Evolutionary conservation across 92 coral and sea anemone genomes (phyloP).

Genomic region (Epizoanthus scotinus): DNA sequence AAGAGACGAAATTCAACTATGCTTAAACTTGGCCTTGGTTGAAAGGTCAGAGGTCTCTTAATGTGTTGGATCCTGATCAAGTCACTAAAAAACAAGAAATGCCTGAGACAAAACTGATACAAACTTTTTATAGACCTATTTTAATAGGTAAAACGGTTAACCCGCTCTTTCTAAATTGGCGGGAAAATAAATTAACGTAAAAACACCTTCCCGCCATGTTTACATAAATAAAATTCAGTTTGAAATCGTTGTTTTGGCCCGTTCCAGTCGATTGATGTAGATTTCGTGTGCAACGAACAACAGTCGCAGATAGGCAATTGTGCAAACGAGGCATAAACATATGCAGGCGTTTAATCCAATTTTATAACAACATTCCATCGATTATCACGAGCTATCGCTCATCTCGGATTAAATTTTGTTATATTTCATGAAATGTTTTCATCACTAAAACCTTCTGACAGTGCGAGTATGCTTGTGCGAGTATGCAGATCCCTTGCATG

Average conservation of each 20-base stretch:
- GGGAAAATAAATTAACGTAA: background rate
- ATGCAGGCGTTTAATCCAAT: conserved; percentile 32
- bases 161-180: background rate
- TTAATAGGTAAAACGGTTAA: background rate
- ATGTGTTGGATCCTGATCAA: background rate
- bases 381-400: conserved; percentile 9
- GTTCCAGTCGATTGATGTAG: conserved; percentile 14
- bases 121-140: no score
- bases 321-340: background rate
- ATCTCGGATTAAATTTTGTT: background rate
- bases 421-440: background rate
- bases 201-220: background rate
- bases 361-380: conserved; percentile 20
- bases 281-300: conserved; percentile 21
- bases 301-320: background rate
- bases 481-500: no score
- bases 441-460: background rate
- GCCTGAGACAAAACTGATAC: no score
- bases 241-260: background rate
- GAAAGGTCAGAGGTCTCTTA: background rate
- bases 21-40: conserved; percentile 18
- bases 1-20: background rate
- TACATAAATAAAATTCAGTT: background rate
- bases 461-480: background rate
- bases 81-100: background rate